Base-by-base conservation (phyloP, 1,140 invertebrate genomes). In the Hestina assimilis region DNA sequence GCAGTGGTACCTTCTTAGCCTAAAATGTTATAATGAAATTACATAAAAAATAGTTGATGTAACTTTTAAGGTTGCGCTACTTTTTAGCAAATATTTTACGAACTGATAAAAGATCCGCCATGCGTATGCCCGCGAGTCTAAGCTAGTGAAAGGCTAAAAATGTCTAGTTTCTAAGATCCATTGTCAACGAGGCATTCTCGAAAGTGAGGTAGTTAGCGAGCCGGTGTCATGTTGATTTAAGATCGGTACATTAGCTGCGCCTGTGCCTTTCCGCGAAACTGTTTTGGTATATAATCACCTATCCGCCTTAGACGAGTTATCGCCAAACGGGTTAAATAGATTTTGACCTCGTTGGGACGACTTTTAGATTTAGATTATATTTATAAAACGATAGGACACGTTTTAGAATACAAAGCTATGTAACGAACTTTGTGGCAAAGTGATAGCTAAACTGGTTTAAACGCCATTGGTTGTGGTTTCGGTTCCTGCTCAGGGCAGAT, bases 201-300 rank as follows among this genome's bases (percentile, higher is more conserved):
- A 58, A 58, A 53, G 57, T 52, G 50, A 31, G 46, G 59, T 50
- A 56, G 52, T 56, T 61, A 56, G 45, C 59, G 59, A 41, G 42
- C 51, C 35, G 29, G 38, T 60, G 51, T 60, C 51, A 55, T 60
- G 43, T 55, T 54, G 58, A 55, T 54, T 55, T 60, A 60, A 45
- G 47, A 55, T 17, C 14, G 51, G 31, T 51, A 29, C 51, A 48
- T 41, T 41, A 48, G 50, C 29, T 46, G 43, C 12, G 47, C 29
- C 24, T 28, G 28, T 28, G 43, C 26, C 42, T 43, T 29, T 52
- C 29, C 41, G 54, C 48, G 55, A 58, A 59, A 53, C 31, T 47
- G 43, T 40, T 42, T n/a, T 28, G 58, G 54, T 53, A 53, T 53
- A 63, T 40, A 46, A 46, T 23, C 42, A 59, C 26, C 7, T 31